Base-by-base conservation (phyloP, 92 coral and sea anemone genomes). In the Isaurus tuberculatus region DNA sequence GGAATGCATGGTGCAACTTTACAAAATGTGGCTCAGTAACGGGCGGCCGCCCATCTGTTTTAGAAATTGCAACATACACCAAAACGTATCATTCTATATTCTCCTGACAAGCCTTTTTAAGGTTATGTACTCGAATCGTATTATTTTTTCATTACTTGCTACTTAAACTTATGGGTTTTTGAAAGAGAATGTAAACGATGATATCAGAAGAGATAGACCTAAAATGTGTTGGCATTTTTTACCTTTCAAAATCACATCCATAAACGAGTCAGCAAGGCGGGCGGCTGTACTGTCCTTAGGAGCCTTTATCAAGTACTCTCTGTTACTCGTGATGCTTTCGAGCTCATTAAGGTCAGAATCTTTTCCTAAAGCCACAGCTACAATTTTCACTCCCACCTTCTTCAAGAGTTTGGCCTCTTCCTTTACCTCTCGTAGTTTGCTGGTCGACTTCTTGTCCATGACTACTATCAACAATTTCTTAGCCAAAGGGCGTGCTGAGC, bases 361-460 rank as follows among this genome's bases (percentile, higher is more conserved):
- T 28, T 88, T 65, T 23, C 98, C 98, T 69, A 91, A 66, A 34
- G 95, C 94, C 57, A 93, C 95, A 1, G 98, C 85, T 63, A 95
- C 89, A 27, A 95, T 93, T 65, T 92, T 83, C 53, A 93, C 64
- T 8, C 90, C 91, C 30, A 88, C 80, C 58, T 75, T 75, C 17
- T 91, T 92, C 73, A 95, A 67, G 1, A 80, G 81, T 70, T 70
- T 65, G n/a, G 86, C 89, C 42, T 87, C 86, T 4, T 70, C 72
- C 25, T 87, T 85, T 60, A 95, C 48, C 60, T 90, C 79, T 51
- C 79, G 88, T 36, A 80, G 67, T 31, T 63, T 32, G 60, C 88
- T 95, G 23, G 83, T 89, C 30, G 97, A 92, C 66, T 78, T 88
- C 46, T 89, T 86, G 84, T 93, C 98, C 46, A 94, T 80, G 17